Conservation (phyloP, 2,113 vertebrate genomes). For the Romanogobio albipinnatus region DNA sequence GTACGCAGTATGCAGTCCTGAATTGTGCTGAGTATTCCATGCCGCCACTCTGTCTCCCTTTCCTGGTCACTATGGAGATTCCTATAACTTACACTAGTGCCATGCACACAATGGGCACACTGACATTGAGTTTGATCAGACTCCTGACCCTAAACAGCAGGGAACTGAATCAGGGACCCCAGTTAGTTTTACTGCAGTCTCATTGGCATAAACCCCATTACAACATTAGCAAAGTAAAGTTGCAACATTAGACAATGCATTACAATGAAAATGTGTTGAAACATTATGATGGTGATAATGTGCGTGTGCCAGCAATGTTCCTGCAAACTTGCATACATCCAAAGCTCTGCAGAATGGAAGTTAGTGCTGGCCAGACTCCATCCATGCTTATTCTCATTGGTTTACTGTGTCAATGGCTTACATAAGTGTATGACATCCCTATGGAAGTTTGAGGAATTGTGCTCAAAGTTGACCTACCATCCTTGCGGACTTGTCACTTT, state of each 20-base stretch:
- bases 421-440: not conserved
- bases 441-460: slow-evolving; percentile 5
- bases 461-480: slow-evolving; percentile 68
- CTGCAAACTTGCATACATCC: slow-evolving; percentile 1
- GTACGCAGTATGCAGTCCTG: slow-evolving; percentile 83
- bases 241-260: not conserved
- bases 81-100: slow-evolving; percentile 90
- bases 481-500: slow-evolving; percentile 70
- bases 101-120: slow-evolving; percentile 89
- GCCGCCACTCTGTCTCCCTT: slow-evolving; percentile 94
- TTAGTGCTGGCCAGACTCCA: not conserved
- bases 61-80: slow-evolving; percentile 92
- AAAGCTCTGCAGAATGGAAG: not conserved
- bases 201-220: slow-evolving; percentile 31
- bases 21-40: slow-evolving; percentile 81
- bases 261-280: not conserved
- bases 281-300: not conserved
- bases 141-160: slow-evolving; percentile 85
- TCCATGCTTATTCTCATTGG: not conserved
- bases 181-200: slow-evolving; percentile 75
- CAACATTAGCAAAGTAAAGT: not conserved
- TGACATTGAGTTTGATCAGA: slow-evolving; percentile 99
- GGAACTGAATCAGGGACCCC: slow-evolving; percentile 82
- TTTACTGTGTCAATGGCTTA: not conserved
- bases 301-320: not conserved